Evolutionary conservation across 2,797 vertebrate species (phyloP).

Genomic region (Aeoliscus strigatus): DNA sequence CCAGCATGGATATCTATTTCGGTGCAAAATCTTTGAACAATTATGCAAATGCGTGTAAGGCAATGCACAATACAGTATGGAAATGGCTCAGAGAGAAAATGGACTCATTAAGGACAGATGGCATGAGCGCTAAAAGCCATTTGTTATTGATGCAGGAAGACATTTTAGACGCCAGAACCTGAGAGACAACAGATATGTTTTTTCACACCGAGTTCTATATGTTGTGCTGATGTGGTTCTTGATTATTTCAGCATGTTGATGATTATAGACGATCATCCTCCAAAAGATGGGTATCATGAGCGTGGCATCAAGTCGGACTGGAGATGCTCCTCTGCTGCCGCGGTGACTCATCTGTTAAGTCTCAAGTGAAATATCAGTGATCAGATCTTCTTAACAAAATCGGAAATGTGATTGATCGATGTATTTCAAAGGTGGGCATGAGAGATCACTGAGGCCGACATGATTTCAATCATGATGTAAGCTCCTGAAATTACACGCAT

Average conservation of each 20-base stretch:
- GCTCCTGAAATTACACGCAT: slow-evolving; percentile 44
- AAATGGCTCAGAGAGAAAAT: slow-evolving; percentile 85
- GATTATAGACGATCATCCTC: slow-evolving; percentile 54
- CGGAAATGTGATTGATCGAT: background rate
- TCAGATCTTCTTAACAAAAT: slow-evolving; percentile 7
- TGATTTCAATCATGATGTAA: slow-evolving; percentile 21
- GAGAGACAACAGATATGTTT: slow-evolving; percentile 71
- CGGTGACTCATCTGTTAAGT: too few relatives aligned
- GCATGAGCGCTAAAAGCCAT: slow-evolving; percentile 83
- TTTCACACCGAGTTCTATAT: slow-evolving; percentile 66
- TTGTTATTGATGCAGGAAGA: slow-evolving; percentile 73
- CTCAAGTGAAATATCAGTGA: slow-evolving; percentile 18
- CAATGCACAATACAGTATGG: slow-evolving; percentile 90
- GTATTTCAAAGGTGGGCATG: too few relatives aligned
- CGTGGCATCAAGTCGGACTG: slow-evolving; percentile 25
- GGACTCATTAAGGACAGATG: slow-evolving; percentile 96
- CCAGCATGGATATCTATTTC: slow-evolving; percentile 92
- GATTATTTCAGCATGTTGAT: slow-evolving; percentile 66
- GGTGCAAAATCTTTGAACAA: slow-evolving; percentile 93
- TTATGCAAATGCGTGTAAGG: slow-evolving; percentile 93
- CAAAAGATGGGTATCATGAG: slow-evolving; percentile 18
- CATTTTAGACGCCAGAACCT: slow-evolving; percentile 73
- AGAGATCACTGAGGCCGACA: slow-evolving; percentile 22
- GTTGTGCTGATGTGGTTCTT: slow-evolving; percentile 65
- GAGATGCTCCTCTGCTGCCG: too few relatives aligned